Base-by-base conservation (phyloP, 2,797 vertebrate genomes). In the Poliocrania exsul region DNA sequence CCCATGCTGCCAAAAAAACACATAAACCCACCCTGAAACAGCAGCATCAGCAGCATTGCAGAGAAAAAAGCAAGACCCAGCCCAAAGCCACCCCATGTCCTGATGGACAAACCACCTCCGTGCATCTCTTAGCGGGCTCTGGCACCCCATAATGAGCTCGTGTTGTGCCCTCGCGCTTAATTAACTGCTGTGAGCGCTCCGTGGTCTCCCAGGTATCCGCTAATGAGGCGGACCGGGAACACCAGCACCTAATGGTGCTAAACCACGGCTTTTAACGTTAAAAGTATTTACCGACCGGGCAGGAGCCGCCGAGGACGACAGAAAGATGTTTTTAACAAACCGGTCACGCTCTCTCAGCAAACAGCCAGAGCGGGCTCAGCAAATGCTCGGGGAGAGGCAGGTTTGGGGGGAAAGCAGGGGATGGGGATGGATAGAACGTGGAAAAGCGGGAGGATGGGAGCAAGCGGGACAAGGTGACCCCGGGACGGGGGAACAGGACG, bases 1-100 rank as follows among this genome's bases (percentile, higher is more conserved):
- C 99, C 99, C 99, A 99, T 0, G 99, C 99, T 99, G 88, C 23
- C 74, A 37, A 54, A 12, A 29, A 33, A 11, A 16, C 40, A 47
- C 46, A 47, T n/a, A 14, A 47, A 1, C 10, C 11, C 33, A n/a
- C 16, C 70, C 50, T 70, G 29, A 25, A 88, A 25, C 17, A 3
- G 47, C 24, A 19, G 60, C 57, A 57, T 62, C 37, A 75, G 77
- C 50, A 21, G 54, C n/a, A 12, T 2, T 6, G n/a, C 33, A 1
- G 35, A 49, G 64, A 21, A 33, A 14, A 15, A 18, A 33, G 25
- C 0, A 5, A 47, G 31, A n/a, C 10, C 31, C 74, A 20, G 8
- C 24, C 11, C 53, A 3, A 75, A 33, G 29, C 3, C n/a, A 38
- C 5, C 18, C 37, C 37, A 1, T 21, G 5, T 46, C 66, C 75